A percentile compares a stretch with the other conserved stretches of the same genome.
Evolutionary conservation across 1,140 invertebrate species (phyloP).

Genomic region (Macrosteles quadrilineatus): DNA sequence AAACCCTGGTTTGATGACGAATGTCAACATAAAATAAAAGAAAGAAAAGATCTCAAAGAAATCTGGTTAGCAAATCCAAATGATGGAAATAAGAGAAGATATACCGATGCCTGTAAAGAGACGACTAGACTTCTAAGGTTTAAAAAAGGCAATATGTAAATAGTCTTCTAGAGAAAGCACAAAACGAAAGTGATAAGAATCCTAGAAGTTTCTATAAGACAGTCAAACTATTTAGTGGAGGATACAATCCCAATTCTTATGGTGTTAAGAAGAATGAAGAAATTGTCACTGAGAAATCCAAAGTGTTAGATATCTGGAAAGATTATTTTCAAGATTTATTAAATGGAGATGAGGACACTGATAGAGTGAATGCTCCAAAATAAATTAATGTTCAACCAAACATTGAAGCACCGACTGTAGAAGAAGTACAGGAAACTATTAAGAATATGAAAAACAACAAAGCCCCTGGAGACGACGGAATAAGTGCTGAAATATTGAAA

Average conservation of each 20-base stretch:
- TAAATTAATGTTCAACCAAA: too few species aligned
- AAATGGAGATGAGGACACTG: conserved; percentile 9
- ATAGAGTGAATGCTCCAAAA: neutral
- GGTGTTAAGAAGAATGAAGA: too few species aligned
- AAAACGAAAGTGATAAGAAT: too few species aligned
- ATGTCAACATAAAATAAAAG: conserved; percentile 32
- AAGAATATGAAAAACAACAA: too few species aligned
- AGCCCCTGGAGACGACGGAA: conserved; percentile 40
- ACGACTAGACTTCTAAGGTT: conserved; percentile 31
- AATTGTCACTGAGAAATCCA: too few species aligned
- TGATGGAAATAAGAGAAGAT: conserved; percentile 21
- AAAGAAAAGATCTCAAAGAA: conserved; percentile 20
- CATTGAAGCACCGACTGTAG: neutral
- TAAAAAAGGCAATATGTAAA: conserved; percentile 32
- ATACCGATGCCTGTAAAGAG: conserved; percentile 12
- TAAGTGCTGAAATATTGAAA: conserved; percentile 38
- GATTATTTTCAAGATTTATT: conserved; percentile 34
- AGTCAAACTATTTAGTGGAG: too few species aligned
- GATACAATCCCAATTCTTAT: too few species aligned
- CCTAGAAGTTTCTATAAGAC: too few species aligned
- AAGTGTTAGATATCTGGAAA: too few species aligned
- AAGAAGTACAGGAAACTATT: conserved; percentile 26
- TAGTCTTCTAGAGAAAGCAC: conserved; percentile 25
- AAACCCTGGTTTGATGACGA: too few species aligned
- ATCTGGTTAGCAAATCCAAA: neutral